Evolutionary conservation across 92 coral and sea anemone genomes (phyloP), one percentile per base, ranked within the genome.

Genomic region (Parazoanthus atlanticus): DNA sequence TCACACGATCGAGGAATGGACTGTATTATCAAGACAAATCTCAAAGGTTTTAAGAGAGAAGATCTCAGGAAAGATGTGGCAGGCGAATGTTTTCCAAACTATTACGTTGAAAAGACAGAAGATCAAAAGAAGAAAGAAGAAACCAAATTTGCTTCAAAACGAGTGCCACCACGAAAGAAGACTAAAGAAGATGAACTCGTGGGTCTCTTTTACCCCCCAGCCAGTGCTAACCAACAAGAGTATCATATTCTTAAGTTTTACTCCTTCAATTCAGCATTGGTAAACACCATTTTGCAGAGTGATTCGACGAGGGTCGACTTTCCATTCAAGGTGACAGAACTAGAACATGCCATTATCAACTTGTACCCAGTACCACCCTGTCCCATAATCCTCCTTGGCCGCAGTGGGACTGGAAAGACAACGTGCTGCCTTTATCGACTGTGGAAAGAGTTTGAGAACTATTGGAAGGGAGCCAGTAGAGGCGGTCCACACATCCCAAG

Each of bases 391-490:
- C 91, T 97, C 38, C 94, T 97, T 43, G 99, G 99, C 30, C 94
- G 99, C 56, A 97, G 99, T 89, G 99, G 99, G 19, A 97, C 99
- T 3, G 99, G 99, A 32, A 97, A 97, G 86, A 97, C 99, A 19
- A 97, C 99, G 3, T 97, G 99, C 85, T 97, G 99, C 77, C 94
- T 97, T 15, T 97, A 97, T 76, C 94, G 99, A 36, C 81, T 97
- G 78, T 97, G 99, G 99, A 91, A 90, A 73, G 93, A 89, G 65
- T 97, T 93, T 86, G 93, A 94, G 78, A 88, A 46, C 16, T 97
- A 97, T 86, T 97, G 99, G 99, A 93, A 97, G 76, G 91, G 80
- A 16, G 96, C 95, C 58, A 86, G 54, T n/a, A 90, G 82, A 30
- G 96, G 91, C 41, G 99, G 98, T 74, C 99, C 99, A 26, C 91